Evolutionary conservation across 2,888 invertebrate genomes (phyloP), one percentile per base, ranked within the genome.

Genomic region (Myopa testacea): DNA sequence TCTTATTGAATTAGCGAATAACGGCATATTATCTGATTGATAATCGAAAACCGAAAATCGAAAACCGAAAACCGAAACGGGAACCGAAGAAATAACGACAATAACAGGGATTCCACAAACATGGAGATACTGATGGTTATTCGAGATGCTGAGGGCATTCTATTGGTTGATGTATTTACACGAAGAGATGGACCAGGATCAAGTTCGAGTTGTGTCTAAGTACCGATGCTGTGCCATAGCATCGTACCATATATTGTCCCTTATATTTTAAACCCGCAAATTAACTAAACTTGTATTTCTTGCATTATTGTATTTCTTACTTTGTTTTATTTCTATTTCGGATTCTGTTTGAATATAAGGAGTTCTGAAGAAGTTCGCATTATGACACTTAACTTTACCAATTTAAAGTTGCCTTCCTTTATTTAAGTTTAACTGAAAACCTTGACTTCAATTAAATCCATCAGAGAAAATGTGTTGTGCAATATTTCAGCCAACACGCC

Each of bases 381-480:
- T 26, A 26, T 26, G 26, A 26, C 26, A 26, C 26, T 26, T 26
- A 26, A 26, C 26, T 26, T 26, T 26, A 26, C 26, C 26, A 26
- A 26, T 26, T 26, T 2, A 26, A 26, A 55, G n/a, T 12, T 5
- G 55, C 6, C 10, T 14, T 55, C 55, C 5, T 55, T 5, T 2
- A 50, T 50, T 50, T 8, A 8, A 16, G 55, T 16, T n/a, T 16
- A 14, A 12, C 5, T n/a, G 37, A 38, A 12, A 38, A 8, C 65
- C 37, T 65, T 38, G 65, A 37, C 65, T 65, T 12, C 38, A 65
- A 65, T 65, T 65, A 65, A 65, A 38, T 65, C 34, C 12, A 65
- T 65, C 6, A 62, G 37, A 37, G 12, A 8, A 2, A 26, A 10
- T n/a, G 62, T 5, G 58, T 4, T 58, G 19, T 19, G 38, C 12